Conservation (phyloP, 2,797 vertebrate genomes). For the Ptychobarbus kaznakovi region DNA sequence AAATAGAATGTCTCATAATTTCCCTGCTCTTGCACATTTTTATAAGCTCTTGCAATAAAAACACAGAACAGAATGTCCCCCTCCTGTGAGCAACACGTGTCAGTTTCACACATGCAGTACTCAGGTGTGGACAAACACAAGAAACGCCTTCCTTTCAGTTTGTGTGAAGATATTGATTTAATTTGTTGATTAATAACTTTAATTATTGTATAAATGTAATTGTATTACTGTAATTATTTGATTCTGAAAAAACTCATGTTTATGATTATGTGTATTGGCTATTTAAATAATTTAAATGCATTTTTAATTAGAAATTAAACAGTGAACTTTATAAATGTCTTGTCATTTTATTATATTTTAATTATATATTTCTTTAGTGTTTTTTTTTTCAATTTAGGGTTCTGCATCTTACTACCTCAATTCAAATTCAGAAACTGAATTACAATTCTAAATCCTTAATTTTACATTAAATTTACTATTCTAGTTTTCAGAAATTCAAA, state of each 20-base stretch:
- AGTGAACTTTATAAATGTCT: not conserved
- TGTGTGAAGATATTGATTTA: not conserved
- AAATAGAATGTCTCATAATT: too few relatives aligned
- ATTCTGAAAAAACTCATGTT: not conserved
- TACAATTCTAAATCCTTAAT: not conserved
- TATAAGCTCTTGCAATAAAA: too few relatives aligned
- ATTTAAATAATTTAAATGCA: not conserved
- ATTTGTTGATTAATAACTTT: too few relatives aligned
- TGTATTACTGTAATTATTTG: not conserved
- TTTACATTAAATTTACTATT: not conserved
- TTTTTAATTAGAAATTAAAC: not conserved
- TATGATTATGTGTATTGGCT: not conserved
- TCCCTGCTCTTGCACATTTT: too few relatives aligned
- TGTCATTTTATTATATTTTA: not conserved
- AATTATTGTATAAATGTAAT: too few relatives aligned
- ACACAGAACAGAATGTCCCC: not conserved
- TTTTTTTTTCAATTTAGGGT: not conserved
- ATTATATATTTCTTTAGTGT: not conserved
- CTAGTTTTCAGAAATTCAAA: not conserved
- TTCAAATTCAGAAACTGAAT: not conserved
- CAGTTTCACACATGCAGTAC: not conserved
- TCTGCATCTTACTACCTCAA: not conserved
- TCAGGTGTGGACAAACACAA: not conserved
- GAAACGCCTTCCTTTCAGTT: not conserved
- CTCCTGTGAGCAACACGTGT: not conserved